A percentile compares a stretch with the other conserved stretches of the same genome.
Evolutionary conservation across 2,888 invertebrate genomes (phyloP).

Genomic region (Megamerina dolium): DNA sequence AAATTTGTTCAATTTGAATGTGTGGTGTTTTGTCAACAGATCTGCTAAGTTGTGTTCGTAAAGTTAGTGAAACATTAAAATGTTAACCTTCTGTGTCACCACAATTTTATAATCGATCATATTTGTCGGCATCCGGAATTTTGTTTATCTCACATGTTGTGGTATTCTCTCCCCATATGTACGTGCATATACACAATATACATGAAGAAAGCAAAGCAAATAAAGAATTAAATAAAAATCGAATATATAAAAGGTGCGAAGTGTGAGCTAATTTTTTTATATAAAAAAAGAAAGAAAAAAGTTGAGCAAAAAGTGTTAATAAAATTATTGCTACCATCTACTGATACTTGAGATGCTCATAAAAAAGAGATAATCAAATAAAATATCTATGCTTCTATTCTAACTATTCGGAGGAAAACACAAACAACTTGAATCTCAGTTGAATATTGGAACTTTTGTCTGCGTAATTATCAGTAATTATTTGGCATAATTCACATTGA

Average conservation of each 20-base stretch:
- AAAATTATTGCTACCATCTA: conserved; percentile 24
- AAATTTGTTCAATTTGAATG: too few relatives aligned
- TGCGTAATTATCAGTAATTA: conserved; percentile 3
- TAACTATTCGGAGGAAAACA: background rate
- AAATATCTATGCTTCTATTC: background rate
- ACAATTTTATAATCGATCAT: too few relatives aligned
- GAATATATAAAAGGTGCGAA: conserved; percentile 36
- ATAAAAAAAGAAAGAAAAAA: too few relatives aligned
- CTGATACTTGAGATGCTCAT: background rate
- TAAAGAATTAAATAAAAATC: conserved; percentile 13
- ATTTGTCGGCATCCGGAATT: too few relatives aligned
- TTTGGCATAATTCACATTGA: conserved; percentile 6
- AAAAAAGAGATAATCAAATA: background rate
- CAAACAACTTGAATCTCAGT: background rate
- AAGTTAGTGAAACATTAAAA: too few relatives aligned
- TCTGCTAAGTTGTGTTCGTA: too few relatives aligned
- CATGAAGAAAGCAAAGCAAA: conserved; percentile 10
- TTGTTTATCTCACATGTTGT: too few relatives aligned
- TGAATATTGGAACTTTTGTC: background rate
- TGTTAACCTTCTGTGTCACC: too few relatives aligned
- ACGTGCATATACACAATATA: too few relatives aligned
- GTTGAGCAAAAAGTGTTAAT: conserved; percentile 39
- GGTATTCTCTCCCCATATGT: too few relatives aligned
- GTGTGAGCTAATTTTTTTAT: conserved; percentile 39
- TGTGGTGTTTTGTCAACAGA: too few relatives aligned